A percentile compares a stretch with the other conserved stretches of the same genome.
Evolutionary conservation across 2,888 invertebrate species (phyloP).

Genomic region (Noctua janthe): DNA sequence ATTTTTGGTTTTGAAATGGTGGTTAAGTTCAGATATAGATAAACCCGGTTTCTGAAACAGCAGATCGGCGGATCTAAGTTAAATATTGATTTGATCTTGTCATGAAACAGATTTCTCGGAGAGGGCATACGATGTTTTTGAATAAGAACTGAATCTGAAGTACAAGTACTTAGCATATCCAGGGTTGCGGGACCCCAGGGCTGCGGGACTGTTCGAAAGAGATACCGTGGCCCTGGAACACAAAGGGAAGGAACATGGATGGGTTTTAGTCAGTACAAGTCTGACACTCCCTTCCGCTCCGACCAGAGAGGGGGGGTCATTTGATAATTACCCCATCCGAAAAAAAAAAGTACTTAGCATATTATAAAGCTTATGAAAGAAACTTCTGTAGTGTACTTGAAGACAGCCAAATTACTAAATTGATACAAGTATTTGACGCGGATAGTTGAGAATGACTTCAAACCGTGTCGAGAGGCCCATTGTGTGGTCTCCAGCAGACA

Average conservation of each 20-base stretch:
- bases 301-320: too few species aligned
- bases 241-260: too few species aligned
- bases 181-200: too few species aligned
- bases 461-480: constrained; percentile 17
- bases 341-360: too few species aligned
- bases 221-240: too few species aligned
- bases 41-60: neutral
- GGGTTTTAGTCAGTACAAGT: too few species aligned
- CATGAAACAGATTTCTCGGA: neutral
- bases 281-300: too few species aligned
- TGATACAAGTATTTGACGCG: constrained; percentile 4
- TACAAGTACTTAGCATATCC: too few species aligned
- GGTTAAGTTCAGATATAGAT: neutral
- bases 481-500: constrained; percentile 49
- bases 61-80: neutral
- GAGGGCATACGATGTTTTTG: too few species aligned
- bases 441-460: neutral
- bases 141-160: neutral
- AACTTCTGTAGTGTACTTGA: neutral
- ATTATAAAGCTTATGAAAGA: neutral
- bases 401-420: constrained; percentile 15
- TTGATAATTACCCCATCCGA: too few species aligned
- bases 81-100: neutral
- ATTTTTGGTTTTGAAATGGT: neutral
- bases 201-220: too few species aligned